phyloP scores from a whole-genome alignment of 2,797 vertebrate genomes.

The Synaphobranchus kaupii region DNA sequence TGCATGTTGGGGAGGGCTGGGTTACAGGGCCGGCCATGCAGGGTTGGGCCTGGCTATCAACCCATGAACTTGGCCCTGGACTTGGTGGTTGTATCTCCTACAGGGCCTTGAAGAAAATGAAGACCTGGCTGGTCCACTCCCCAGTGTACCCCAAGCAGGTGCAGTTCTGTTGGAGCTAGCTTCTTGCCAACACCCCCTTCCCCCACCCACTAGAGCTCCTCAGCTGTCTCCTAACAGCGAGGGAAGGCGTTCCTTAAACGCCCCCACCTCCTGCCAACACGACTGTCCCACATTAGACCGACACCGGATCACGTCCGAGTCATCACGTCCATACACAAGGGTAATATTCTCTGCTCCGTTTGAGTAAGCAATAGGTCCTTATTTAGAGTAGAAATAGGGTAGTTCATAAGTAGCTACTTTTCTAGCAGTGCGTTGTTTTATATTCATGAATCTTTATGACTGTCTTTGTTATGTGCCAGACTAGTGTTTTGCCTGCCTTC shows the following conservation, averaged over 20 bases:
- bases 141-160: constrained; percentile 53
- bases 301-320: constrained; percentile 5
- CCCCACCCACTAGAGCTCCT: constrained; percentile 49
- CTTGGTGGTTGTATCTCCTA: constrained; percentile 52
- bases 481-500: constrained; percentile 42
- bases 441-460: not conserved
- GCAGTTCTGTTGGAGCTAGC: constrained; percentile 37
- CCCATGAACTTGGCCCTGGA: constrained; percentile 52
- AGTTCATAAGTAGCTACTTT: not conserved
- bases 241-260: constrained; percentile 43
- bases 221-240: constrained; percentile 57
- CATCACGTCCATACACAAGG: constrained; percentile 1
- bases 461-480: not conserved
- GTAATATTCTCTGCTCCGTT: constrained; percentile 17
- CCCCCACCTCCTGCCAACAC: constrained; percentile 16
- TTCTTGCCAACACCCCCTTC: constrained; percentile 37
- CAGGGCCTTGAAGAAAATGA: constrained; percentile 49
- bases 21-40: constrained; percentile 47
- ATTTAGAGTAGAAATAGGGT: constrained; percentile 26
- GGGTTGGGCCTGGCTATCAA: constrained; percentile 32
- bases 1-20: constrained; percentile 51
- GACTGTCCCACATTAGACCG: constrained; percentile 26
- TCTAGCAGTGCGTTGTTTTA: not conserved
- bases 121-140: constrained; percentile 35
- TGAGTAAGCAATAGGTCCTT: constrained; percentile 29